Evolutionary conservation across 2,888 invertebrate species (phyloP), one percentile per base, ranked within the genome.

Genomic region (Palloptera scutellata): DNA sequence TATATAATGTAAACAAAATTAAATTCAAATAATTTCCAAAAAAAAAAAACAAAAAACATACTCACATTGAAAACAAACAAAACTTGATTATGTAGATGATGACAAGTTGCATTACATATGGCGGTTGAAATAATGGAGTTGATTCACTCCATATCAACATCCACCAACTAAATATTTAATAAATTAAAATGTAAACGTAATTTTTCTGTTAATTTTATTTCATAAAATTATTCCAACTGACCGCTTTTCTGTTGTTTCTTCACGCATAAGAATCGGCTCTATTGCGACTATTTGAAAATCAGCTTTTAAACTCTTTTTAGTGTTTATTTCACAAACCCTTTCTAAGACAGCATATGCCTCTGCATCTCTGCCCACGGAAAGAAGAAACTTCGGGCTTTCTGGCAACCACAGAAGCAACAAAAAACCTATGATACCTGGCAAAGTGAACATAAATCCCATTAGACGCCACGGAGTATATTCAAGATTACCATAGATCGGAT

Each of bases 351-450:
- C 64, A 64, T 51, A 64, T 9, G 57, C 74, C 42, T 67, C 54
- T 9, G 65, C 42, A 0, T 65, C 65, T 0, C 74, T 71, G 1
- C 75, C 75, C 15, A 74, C 68, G 64, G 72, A 72, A 0, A 77
- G 62, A 1, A 78, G 61, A 54, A 76, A 78, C 41, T 75, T 76
- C 1, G 78, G 78, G 55, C 78, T 78, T 57, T 78, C 78, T 0
- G 78, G 78, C 71, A 78, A 66, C 3, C 20, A 12, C 0, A 78
- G 55, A 20, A 78, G 64, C 15, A 75, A 55, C 3, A 76, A 12
- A 9, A 74, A 70, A 0, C 75, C 78, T 1, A 77, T 17, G 0
- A 75, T 10, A 0, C 78, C 77, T 1, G 78, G 78, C 6, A 77
- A 17, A 43, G 71, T 69, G 13, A 64, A 73, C 6, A 72, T 4